These are phyloP conservation scores for Sceloporus undulatus DNA, from an alignment of 2,113 vertebrate species.

Conservation along the genomic window DNA sequence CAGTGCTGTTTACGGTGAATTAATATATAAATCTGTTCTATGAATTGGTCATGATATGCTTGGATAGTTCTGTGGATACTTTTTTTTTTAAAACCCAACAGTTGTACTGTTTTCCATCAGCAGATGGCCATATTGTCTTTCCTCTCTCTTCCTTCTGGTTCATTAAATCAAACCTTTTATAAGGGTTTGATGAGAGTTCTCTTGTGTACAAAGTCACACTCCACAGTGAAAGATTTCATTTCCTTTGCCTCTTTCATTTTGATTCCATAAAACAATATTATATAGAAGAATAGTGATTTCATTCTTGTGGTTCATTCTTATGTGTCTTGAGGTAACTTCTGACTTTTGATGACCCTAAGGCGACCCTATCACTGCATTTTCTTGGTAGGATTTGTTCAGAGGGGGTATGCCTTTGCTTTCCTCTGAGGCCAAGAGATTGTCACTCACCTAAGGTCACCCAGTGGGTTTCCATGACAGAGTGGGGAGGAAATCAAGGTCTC, in stretches of 20 bases:
- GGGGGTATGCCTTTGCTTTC: too few relatives aligned
- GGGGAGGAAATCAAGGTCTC: too few relatives aligned
- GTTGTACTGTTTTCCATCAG: constrained; percentile 54
- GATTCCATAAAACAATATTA: too few relatives aligned
- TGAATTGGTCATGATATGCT: background rate
- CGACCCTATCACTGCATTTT: too few relatives aligned
- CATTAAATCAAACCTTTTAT: background rate
- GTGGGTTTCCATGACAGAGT: too few relatives aligned
- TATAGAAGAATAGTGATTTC: too few relatives aligned
- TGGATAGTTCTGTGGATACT: too few relatives aligned
- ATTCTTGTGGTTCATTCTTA: background rate
- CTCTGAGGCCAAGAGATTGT: too few relatives aligned
- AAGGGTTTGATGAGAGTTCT: background rate
- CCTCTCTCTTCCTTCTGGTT: background rate
- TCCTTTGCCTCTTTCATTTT: background rate
- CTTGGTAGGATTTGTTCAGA: too few relatives aligned
- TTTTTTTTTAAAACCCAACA: background rate
- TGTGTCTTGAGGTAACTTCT: too few relatives aligned
- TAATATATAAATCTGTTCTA: background rate
- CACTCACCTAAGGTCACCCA: too few relatives aligned
- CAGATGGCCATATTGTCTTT: constrained; percentile 60
- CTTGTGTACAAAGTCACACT: background rate
- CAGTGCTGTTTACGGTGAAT: background rate
- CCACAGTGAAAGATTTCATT: background rate
- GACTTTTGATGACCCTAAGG: too few relatives aligned